phyloP scores from a whole-genome alignment of 2,113 vertebrate genomes.

The Neolamprologus tretocephalus region DNA sequence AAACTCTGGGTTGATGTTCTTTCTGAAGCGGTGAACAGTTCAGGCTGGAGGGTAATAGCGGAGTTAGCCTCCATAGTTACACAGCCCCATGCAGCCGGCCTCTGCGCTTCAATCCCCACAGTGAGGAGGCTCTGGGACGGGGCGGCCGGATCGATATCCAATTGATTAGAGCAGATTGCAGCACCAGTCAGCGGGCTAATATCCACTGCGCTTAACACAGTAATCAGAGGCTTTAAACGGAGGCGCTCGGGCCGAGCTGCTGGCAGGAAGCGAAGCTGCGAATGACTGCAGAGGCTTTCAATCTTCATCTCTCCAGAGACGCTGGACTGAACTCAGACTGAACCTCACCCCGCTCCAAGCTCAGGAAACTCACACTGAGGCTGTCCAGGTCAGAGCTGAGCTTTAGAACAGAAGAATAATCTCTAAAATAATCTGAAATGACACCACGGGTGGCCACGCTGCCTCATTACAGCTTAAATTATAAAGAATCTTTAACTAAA shows the following conservation, averaged over 20 bases:
- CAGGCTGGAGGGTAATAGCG: background rate
- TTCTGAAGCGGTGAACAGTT: background rate
- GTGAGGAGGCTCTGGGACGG: background rate
- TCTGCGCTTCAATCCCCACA: background rate
- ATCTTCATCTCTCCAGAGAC: background rate
- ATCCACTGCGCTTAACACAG: conserved; percentile 11
- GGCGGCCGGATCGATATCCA: conserved; percentile 4
- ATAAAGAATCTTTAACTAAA: background rate
- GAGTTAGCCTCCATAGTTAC: background rate
- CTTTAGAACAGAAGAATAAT: background rate
- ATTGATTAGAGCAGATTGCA: conserved; percentile 38
- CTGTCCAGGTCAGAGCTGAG: background rate
- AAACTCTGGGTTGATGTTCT: background rate
- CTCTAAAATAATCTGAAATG: background rate
- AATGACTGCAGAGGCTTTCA: background rate
- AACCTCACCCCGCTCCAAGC: background rate
- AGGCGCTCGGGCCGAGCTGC: background rate
- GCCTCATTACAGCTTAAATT: background rate
- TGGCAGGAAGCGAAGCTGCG: background rate
- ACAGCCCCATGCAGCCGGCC: background rate
- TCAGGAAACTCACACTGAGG: background rate
- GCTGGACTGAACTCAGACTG: background rate
- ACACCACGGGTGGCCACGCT: background rate
- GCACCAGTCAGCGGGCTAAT: background rate
- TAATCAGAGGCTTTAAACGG: conserved; percentile 12